Evolutionary conservation across 2,888 invertebrate species (phyloP).

Genomic region (Thymelicus sylvestris): DNA sequence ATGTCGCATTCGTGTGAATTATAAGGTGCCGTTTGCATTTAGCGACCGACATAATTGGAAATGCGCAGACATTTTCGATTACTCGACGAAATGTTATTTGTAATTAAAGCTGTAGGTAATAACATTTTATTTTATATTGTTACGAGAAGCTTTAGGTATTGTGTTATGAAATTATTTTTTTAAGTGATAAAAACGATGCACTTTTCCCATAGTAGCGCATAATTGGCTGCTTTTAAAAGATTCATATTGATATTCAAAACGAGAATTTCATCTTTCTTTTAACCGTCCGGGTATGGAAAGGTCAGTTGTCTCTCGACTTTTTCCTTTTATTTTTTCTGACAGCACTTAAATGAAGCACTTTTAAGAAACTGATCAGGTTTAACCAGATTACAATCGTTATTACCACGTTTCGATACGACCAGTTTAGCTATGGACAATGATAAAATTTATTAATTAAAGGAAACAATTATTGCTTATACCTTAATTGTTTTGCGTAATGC

Average conservation of each 20-base stretch:
- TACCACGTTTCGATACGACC: background rate
- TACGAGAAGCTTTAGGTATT: too few relatives aligned
- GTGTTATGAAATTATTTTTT: background rate
- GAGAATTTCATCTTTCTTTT: background rate
- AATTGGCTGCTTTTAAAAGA: background rate
- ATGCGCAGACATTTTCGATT: constrained; percentile 9
- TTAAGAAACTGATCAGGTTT: constrained; percentile 11
- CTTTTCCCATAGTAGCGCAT: background rate
- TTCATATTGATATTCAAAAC: background rate
- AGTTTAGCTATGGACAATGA: background rate
- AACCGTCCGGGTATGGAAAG: background rate
- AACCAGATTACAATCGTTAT: background rate
- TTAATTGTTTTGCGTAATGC: background rate
- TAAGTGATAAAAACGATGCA: background rate
- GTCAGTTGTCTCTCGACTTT: background rate
- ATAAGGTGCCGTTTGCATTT: constrained; percentile 20
- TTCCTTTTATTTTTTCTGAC: background rate
- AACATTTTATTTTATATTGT: too few relatives aligned
- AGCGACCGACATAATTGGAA: constrained; percentile 1
- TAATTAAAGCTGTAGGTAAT: background rate
- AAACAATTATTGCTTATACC: background rate
- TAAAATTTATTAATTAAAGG: background rate
- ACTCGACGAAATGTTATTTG: background rate
- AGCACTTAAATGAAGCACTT: constrained; percentile 6
- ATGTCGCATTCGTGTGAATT: constrained; percentile 28